Evolutionary conservation across 2,888 invertebrate species (phyloP).

Genomic region (Hyalella azteca): DNA sequence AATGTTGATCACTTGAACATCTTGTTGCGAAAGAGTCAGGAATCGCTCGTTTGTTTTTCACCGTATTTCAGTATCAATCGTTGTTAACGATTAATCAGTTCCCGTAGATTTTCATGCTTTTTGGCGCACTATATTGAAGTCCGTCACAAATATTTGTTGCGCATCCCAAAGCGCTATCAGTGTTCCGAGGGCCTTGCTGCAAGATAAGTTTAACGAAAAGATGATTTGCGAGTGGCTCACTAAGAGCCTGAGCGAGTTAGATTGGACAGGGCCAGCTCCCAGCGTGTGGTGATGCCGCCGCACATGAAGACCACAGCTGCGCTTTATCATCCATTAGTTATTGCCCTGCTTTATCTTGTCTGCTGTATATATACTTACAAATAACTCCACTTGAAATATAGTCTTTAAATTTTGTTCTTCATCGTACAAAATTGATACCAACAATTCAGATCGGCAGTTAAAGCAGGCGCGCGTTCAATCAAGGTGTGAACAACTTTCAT

Average conservation of each 20-base stretch:
- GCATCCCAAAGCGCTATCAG: too few relatives aligned
- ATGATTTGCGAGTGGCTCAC: not conserved
- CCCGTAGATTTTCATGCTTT: too few relatives aligned
- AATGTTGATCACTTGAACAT: too few relatives aligned
- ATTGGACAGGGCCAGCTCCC: not conserved
- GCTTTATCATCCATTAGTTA: not conserved
- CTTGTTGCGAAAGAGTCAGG: too few relatives aligned
- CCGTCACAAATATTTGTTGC: too few relatives aligned
- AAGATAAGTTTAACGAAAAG: not conserved
- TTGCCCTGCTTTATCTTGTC: not conserved
- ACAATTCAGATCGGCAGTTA: not conserved
- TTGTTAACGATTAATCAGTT: too few relatives aligned
- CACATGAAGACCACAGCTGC: not conserved
- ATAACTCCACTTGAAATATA: slow-evolving; percentile 12
- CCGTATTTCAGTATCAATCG: too few relatives aligned
- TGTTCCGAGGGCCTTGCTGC: too few relatives aligned
- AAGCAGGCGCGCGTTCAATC: not conserved
- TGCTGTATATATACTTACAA: slow-evolving; percentile 7
- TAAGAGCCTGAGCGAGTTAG: not conserved
- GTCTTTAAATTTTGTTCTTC: slow-evolving; percentile 14
- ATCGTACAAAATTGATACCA: slow-evolving; percentile 9
- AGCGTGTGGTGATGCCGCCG: not conserved
- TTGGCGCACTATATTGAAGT: too few relatives aligned
- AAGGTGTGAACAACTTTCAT: not conserved
- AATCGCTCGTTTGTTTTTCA: too few relatives aligned